Conservation (phyloP, 2,888 invertebrate genomes). For the Podotricha telesiphe region DNA sequence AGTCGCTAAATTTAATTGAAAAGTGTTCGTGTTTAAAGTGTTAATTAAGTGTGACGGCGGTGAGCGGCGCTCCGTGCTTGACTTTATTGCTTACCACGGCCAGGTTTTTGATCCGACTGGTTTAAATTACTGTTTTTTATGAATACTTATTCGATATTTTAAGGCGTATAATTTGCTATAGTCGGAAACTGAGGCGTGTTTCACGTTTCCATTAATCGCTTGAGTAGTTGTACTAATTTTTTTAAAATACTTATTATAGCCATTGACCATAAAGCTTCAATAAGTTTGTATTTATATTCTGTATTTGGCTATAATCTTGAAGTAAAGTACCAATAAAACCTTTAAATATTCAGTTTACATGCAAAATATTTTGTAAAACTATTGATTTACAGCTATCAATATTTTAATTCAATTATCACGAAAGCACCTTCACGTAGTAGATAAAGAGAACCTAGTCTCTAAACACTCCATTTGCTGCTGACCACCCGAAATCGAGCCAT, state of each 20-base stretch:
- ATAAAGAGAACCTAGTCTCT: no score
- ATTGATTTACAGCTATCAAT: no score
- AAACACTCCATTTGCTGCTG: no score
- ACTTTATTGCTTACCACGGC: conserved; percentile 61
- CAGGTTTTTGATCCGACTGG: conserved; percentile 68
- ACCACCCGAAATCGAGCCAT: no score
- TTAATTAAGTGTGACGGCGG: conserved; percentile 73
- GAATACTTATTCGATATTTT: conserved; percentile 70
- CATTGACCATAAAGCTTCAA: no score
- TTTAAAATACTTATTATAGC: conserved; percentile 72
- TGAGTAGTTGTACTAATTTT: conserved; percentile 79
- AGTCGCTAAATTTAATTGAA: conserved; percentile 71
- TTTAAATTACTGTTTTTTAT: conserved; percentile 71
- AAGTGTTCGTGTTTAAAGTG: conserved; percentile 68
- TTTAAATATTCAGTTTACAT: no score
- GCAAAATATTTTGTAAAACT: no score
- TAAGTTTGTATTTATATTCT: no score
- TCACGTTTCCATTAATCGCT: conserved; percentile 80
- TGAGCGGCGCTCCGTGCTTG: conserved; percentile 58
- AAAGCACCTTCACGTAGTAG: no score
- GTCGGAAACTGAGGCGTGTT: conserved; percentile 71
- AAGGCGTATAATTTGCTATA: conserved; percentile 73
- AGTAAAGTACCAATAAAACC: conserved; percentile 53
- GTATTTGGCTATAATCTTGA: conserved; percentile 58
- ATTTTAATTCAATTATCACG: no score